Base-by-base conservation (phyloP, 2,797 vertebrate genomes). In the Kryptolebias ocellatus region DNA sequence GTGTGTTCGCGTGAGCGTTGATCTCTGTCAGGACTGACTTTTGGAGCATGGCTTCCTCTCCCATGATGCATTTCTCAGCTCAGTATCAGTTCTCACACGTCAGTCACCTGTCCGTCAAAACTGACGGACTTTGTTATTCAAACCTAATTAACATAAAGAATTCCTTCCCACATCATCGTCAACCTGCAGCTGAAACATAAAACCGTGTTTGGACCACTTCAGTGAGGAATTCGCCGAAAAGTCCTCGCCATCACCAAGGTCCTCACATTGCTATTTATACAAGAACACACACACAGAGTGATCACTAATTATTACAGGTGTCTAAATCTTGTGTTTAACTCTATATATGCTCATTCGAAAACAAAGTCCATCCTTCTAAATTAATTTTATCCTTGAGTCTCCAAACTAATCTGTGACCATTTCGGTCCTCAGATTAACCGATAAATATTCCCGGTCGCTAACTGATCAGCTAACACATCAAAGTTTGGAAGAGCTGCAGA, bases 11-110 rank as follows among this genome's bases (percentile, higher is more conserved):
- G 60, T 42, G 34, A 50, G 47, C 56, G 60, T 57, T 62, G 47
- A 39, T 56, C 11, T 61, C 49, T 75, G 56, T 67, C 67, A 75
- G 64, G 29, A 51, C 45, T 62, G 76, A 58, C 61, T 79, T 76
- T 37, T 81, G 74, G 69, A 79, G 78, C 83, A 77, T 75, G 80
- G 68, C 72, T 61, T 70, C 53, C 42, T 64, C 62, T 80, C 81
- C 81, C 77, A 79, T 60, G 57, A 83, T 87, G 70, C 80, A 74
- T 64, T 67, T 71, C 77, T 83, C 49, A 15, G 28, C 39, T 45
- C 45, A 70, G 31, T 8, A 60, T 68, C 57, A 57, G 53, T 34
- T 57, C 68, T 57, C 72, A 72, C 53, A 64, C 79, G 74, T 74
- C 74, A 67, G 50, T 76, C 37, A 67, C 72, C 52, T 65, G 51